phyloP scores from a whole-genome alignment of 92 coral and sea anemone genomes.

The Phymanthus crucifer region DNA sequence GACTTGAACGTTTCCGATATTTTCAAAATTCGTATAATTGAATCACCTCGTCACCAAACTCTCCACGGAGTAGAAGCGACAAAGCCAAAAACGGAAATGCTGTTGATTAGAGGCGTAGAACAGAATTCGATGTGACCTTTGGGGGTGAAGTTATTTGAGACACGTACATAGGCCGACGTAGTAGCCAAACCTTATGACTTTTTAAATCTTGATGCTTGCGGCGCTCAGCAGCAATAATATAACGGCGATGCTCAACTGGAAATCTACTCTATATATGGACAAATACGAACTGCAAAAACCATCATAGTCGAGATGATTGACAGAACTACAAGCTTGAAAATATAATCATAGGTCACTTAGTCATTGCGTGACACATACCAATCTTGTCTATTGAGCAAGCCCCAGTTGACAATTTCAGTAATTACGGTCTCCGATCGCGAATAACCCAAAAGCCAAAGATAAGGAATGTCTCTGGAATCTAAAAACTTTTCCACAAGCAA shows the following conservation, averaged over 20 bases:
- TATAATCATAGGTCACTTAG: constrained; percentile 23
- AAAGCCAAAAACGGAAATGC: constrained; percentile 53
- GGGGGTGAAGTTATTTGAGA: constrained; percentile 45
- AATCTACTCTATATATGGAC: not conserved
- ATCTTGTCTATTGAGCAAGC: constrained; percentile 16
- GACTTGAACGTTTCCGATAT: constrained; percentile 29
- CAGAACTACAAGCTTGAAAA: not conserved
- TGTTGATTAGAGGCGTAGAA: constrained; percentile 46
- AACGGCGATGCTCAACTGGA: not conserved
- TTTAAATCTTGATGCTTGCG: constrained; percentile 15
- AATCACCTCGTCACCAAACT: constrained; percentile 33
- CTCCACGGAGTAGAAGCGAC: constrained; percentile 32
- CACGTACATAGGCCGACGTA: constrained; percentile 49
- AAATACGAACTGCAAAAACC: not conserved
- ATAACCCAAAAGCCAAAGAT: constrained; percentile 21
- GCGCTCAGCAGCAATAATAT: constrained; percentile 12
- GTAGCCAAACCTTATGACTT: constrained; percentile 37
- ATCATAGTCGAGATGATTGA: constrained; percentile 6
- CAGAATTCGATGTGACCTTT: constrained; percentile 45
- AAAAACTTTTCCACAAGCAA: constrained; percentile 9
- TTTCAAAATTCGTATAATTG: constrained; percentile 10
- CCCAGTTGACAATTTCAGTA: constrained; percentile 27
- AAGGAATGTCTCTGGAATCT: constrained; percentile 27
- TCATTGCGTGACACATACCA: constrained; percentile 42
- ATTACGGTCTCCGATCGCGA: constrained; percentile 23